Conservation (phyloP, 2,797 vertebrate genomes). For the Aplochiton taeniatus region DNA sequence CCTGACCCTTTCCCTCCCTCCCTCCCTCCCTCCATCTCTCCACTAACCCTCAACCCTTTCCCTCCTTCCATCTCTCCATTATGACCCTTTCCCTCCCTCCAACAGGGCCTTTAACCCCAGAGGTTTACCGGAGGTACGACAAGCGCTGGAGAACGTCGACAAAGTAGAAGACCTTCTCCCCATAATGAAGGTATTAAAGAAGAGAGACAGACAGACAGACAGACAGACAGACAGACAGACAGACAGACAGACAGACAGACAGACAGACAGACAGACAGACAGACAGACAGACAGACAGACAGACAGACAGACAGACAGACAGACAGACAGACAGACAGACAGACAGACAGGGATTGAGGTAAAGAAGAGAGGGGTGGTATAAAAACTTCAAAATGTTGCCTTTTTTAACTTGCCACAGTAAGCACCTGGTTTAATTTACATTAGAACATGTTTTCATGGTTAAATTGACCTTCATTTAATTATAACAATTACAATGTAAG, state of each 20-base stretch:
- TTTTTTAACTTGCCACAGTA: not conserved
- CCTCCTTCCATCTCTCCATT: too few species aligned
- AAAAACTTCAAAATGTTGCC: not conserved
- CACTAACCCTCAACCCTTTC: too few species aligned
- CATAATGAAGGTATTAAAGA: constrained; percentile 91
- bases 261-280: not conserved
- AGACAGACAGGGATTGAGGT: not conserved
- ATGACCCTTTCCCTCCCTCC: too few species aligned
- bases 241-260: too few species aligned
- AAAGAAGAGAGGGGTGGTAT: not conserved
- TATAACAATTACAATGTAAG: too few species aligned
- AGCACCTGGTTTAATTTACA: too few species aligned
- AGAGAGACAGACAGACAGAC: not conserved
- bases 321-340: not conserved
- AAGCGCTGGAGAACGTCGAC: constrained; percentile 93
- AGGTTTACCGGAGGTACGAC: constrained; percentile 88
- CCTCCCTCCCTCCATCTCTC: too few species aligned
- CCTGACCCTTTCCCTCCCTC: too few species aligned
- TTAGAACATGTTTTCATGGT: too few species aligned
- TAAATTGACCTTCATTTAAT: too few species aligned
- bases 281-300: not conserved
- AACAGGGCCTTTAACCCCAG: constrained; percentile 91
- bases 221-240: not conserved
- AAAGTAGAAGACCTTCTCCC: constrained; percentile 97
- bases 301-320: too few species aligned